phyloP scores from a whole-genome alignment of 1,140 invertebrate species.

The Zaprionus lachaisei region DNA sequence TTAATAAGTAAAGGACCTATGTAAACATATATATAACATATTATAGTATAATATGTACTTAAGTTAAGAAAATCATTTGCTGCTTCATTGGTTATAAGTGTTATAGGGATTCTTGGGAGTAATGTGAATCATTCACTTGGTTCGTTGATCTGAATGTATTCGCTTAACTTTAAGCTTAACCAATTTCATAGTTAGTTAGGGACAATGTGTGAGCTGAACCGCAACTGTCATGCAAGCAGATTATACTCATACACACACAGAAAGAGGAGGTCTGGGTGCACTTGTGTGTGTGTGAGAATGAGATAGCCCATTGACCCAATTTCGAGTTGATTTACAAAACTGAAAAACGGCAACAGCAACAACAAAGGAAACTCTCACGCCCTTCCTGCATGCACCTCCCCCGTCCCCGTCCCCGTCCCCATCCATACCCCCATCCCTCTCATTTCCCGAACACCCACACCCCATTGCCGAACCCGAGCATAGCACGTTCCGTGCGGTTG shows the following conservation, averaged over 20 bases:
- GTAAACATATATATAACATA: not conserved
- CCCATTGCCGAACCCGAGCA: not conserved
- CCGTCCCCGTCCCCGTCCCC: too few species aligned
- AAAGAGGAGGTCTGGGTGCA: not conserved
- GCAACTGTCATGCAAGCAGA: conserved; percentile 40
- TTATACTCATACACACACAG: conserved; percentile 17
- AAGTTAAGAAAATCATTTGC: not conserved
- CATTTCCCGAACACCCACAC: not conserved
- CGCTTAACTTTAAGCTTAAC: conserved; percentile 9
- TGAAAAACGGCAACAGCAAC: conserved; percentile 48
- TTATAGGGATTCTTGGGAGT: not conserved
- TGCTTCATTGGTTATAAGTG: not conserved
- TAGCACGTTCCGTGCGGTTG: not conserved
- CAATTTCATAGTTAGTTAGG: conserved; percentile 47
- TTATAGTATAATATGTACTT: not conserved
- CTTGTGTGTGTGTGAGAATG: conserved; percentile 48
- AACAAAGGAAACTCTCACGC: conserved; percentile 31
- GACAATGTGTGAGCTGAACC: conserved; percentile 70
- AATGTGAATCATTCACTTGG: conserved; percentile 2
- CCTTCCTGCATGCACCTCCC: conserved; percentile 30
- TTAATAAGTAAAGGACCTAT: too few species aligned
- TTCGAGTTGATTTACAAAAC: conserved; percentile 78
- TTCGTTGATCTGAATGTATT: not conserved
- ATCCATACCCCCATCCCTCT: not conserved
- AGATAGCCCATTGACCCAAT: conserved; percentile 79